Base-by-base conservation (phyloP, 1,140 invertebrate species). In the Trachelipus rathkii region DNA sequence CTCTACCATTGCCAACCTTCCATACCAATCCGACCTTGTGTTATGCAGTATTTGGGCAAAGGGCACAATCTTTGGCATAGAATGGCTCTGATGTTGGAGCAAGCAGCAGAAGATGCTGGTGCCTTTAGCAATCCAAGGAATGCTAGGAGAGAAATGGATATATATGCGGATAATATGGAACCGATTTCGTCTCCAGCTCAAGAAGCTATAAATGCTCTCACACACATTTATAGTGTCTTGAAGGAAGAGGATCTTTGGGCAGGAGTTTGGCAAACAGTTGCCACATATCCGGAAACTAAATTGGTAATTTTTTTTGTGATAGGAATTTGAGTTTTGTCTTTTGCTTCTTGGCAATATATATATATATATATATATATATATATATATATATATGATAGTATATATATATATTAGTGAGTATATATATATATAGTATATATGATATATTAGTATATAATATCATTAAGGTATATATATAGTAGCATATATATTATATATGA, bases 31-130 rank as follows among this genome's bases (percentile, higher is more conserved):
- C 90, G 92, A 82, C 94, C 95, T 78, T 90, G 89, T 9, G 85
- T 94, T 53, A 91, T 95, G 89, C 91, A 92, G 82, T 98, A 98
- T 83, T 84, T 98, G 2, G 96, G 95, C 0, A 95, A 94, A 85
- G 92, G 93, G 0, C 95, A 98, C 84, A 98, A 98, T 86, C 86
- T 98, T 0, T 99, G 96, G 96, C 95, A 99, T 84, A 87, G 95
- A 70, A 92, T 95, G 87, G 91, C 93, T 0, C 85, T 98, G 0
- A 89, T 90, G 71, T 84, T 98, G 60, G 96, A 98, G 84, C 91
- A 96, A 82, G 90, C 95, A 88, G 91, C 91, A 0, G 90, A 91
- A 69, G 93, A 94, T 13, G 80, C 77, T 68, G 81, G 87, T 82
- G 83, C 83, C 74, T 75, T 10, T 21, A 76, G 72, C 11, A 60